Evolutionary conservation across 2,888 invertebrate species (phyloP), one percentile per base, ranked within the genome.

Genomic region (Agrilus biguttatus): DNA sequence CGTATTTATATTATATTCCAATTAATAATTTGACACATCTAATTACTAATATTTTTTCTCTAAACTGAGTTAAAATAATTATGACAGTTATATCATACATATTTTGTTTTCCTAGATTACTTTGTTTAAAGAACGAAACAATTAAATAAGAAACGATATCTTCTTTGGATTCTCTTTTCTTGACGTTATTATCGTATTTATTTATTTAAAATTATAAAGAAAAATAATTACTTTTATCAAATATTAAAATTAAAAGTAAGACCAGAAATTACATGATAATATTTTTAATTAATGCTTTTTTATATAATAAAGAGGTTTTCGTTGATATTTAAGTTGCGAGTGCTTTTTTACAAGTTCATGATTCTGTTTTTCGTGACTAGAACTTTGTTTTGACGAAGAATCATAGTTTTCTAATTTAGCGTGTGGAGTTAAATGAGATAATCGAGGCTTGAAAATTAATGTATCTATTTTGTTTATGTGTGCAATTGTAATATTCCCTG

Each of bases 391-490:
- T 43, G 41, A 8, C 38, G 41, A 14, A 41, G 39, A 35, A 40
- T 39, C 14, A 8, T 36, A 14, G 8, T 17, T 36, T 36, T 36
- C 14, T 36, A 14, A 14, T 36, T 36, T 36, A 13, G 36, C 17
- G 8, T 14, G 14, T n/a, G 14, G 36, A 36, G 17, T 17, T 36
- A 8, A 36, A 13, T 17, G 17, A 8, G 14, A 14, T 13, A 17
- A 36, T 8, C 36, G 33, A n/a, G 46, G 75, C 74, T 63, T 52
- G 46, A 52, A 54, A 45, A 55, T 50, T 40, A 49, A 51, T 5
- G 45, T 44, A 45, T 55, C 55, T 12, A 56, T 46, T 49, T 51
- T 55, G 40, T 55, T 56, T 3, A 53, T 6, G 8, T 48, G 49
- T 32, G 50, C 43, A 17, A 55, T 47, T 8, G 44, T 40, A 38